Percentiles rank a stretch among this genome's conserved stretches.
Conservation (phyloP, 1,140 invertebrate genomes). For the Cherax quadricarinatus region DNA sequence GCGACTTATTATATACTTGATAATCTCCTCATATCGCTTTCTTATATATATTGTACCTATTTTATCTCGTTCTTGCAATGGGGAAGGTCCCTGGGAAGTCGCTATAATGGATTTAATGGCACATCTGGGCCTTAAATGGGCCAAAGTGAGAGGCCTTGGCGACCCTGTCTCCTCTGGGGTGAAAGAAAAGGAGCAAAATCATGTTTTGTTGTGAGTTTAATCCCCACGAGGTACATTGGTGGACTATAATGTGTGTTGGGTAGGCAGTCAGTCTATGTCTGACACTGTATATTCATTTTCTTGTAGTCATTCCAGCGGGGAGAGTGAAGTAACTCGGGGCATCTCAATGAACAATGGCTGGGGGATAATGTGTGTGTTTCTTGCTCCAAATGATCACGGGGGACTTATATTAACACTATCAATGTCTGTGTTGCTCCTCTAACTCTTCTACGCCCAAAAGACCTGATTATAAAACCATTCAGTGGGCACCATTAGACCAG, state of each 20-base stretch:
- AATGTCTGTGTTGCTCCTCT: neutral
- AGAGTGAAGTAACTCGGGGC: neutral
- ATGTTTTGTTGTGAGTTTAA: neutral
- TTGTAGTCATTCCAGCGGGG: neutral
- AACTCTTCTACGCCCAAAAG: neutral
- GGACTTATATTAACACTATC: neutral
- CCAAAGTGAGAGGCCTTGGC: conserved; percentile 12
- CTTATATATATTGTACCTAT: neutral
- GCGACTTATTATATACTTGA: neutral
- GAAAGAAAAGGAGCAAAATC: conserved; percentile 4
- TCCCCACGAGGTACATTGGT: neutral
- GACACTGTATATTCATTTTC: no score
- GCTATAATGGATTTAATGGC: no score
- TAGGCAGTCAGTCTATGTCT: no score
- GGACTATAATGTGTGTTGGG: no score
- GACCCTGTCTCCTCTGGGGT: conserved; percentile 6
- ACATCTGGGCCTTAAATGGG: neutral
- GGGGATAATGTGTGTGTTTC: conserved; percentile 10
- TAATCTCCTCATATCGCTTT: neutral
- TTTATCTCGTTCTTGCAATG: no score
- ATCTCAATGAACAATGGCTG: conserved; percentile 1
- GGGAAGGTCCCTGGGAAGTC: no score
- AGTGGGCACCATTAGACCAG: neutral
- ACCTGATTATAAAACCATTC: no score
- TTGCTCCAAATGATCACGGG: neutral